Conservation (phyloP, 2,113 vertebrate species). For the Sylvia atricapilla region DNA sequence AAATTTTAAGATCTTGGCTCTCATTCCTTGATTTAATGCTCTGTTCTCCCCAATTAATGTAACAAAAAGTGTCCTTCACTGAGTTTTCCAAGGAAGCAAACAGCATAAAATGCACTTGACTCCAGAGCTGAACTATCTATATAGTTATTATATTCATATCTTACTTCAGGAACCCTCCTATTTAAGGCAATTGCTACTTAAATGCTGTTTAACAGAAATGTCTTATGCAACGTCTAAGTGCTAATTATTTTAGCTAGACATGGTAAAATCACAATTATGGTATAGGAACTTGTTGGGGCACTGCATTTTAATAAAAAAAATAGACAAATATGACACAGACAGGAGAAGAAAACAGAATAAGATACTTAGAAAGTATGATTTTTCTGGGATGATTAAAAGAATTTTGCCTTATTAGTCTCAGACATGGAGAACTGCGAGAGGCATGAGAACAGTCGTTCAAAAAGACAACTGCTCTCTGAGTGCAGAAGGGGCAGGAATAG, state of each 20-base stretch:
- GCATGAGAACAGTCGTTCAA: not conserved
- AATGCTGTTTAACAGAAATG: not conserved
- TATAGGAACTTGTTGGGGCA: not conserved
- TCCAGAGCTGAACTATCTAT: not conserved
- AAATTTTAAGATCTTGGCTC: not conserved
- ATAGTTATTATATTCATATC: not conserved
- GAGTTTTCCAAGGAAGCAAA: constrained; percentile 16
- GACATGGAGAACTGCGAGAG: not conserved
- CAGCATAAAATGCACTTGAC: not conserved
- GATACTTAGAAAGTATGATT: not conserved
- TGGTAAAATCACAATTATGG: not conserved
- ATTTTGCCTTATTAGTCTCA: not conserved
- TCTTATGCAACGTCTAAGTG: not conserved
- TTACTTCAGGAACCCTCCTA: not conserved
- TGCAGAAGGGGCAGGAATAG: not conserved
- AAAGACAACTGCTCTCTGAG: not conserved
- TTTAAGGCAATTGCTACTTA: not conserved
- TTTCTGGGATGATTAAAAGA: not conserved
- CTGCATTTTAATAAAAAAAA: not conserved
- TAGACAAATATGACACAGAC: not conserved
- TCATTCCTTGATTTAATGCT: constrained; percentile 9
- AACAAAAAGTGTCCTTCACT: not conserved
- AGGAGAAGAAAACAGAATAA: not conserved
- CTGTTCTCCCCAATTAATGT: not conserved
- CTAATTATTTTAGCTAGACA: not conserved